Conservation (phyloP, 2,797 vertebrate species). For the Xyrichtys novacula region DNA sequence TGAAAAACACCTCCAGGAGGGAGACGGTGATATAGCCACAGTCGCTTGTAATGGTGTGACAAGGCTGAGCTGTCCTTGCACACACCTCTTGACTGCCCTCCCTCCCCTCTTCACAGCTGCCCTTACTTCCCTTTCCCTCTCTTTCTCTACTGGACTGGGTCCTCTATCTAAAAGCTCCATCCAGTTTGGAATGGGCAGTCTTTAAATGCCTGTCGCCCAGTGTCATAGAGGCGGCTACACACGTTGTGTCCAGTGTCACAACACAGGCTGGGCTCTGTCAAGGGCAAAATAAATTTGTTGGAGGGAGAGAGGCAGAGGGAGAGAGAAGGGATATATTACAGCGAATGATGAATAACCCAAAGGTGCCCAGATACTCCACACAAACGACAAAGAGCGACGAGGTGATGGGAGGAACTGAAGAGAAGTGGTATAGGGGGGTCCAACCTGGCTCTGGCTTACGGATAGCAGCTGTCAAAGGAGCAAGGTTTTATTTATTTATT, state of each 20-base stretch:
- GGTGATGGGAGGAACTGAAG: slow-evolving; percentile 59
- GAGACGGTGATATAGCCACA: slow-evolving; percentile 69
- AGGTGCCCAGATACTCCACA: slow-evolving; percentile 81
- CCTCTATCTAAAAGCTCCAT: slow-evolving; percentile 72
- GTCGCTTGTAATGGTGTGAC: slow-evolving; percentile 80
- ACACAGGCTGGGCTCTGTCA: slow-evolving; percentile 78
- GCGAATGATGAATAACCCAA: slow-evolving; percentile 83
- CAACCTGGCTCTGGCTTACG: slow-evolving; percentile 66
- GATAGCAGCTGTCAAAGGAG: slow-evolving; percentile 84
- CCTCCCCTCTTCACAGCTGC: slow-evolving; percentile 69
- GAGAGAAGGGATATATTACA: slow-evolving; percentile 73
- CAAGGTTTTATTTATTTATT: slow-evolving; percentile 86
- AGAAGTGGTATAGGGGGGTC: slow-evolving; percentile 55
- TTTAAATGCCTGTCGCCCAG: slow-evolving; percentile 78
- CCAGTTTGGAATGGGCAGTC: slow-evolving; percentile 71
- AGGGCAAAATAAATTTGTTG: slow-evolving; percentile 84
- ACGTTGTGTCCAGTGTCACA: slow-evolving; percentile 80
- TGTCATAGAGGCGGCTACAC: slow-evolving; percentile 80
- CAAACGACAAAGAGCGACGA: slow-evolving; percentile 69
- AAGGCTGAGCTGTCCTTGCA: slow-evolving; percentile 86
- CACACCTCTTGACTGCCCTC: slow-evolving; percentile 80
- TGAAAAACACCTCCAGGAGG: slow-evolving; percentile 87
- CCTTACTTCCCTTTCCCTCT: slow-evolving; percentile 53
- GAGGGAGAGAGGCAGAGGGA: slow-evolving; percentile 58
- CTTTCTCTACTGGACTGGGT: slow-evolving; percentile 54